A percentile compares a stretch with the other conserved stretches of the same genome.
These are phyloP conservation scores for Halichoerus grypus DNA, from an alignment of 2,113 vertebrate genomes.

Conservation along the genomic window DNA sequence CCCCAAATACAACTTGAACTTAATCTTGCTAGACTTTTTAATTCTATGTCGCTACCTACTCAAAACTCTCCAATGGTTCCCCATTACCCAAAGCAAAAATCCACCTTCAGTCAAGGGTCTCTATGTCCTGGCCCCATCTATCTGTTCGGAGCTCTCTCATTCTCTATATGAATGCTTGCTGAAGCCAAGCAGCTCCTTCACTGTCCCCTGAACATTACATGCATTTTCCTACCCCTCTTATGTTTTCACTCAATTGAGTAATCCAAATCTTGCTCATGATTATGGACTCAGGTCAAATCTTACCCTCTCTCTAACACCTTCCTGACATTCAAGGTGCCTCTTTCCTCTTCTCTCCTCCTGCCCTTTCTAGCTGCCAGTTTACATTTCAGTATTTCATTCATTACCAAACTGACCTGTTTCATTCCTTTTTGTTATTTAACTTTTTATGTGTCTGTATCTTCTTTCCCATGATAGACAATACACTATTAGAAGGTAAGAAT, in stretches of 20 bases:
- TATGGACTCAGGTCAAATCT: background rate
- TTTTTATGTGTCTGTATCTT: background rate
- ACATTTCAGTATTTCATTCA: background rate
- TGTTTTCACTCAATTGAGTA: background rate
- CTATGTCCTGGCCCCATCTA: too few relatives aligned
- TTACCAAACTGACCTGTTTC: background rate
- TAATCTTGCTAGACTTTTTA: background rate
- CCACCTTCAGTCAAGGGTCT: background rate
- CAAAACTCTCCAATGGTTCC: background rate
- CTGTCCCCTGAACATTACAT: background rate
- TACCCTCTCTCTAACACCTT: background rate
- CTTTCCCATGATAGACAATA: background rate
- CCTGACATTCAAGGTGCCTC: background rate
- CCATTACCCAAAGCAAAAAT: background rate
- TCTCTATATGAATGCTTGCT: background rate
- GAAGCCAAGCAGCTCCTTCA: background rate
- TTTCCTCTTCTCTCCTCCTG: background rate
- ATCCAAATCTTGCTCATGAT: background rate
- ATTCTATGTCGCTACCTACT: background rate
- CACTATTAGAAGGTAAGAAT: background rate
- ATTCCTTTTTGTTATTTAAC: background rate
- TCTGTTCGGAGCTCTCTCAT: background rate
- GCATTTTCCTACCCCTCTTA: background rate
- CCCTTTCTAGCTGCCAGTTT: background rate
- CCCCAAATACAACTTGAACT: background rate